These are phyloP conservation scores for Acridotheres tristis DNA, from an alignment of 2,797 vertebrate genomes.

Conservation along the genomic window DNA sequence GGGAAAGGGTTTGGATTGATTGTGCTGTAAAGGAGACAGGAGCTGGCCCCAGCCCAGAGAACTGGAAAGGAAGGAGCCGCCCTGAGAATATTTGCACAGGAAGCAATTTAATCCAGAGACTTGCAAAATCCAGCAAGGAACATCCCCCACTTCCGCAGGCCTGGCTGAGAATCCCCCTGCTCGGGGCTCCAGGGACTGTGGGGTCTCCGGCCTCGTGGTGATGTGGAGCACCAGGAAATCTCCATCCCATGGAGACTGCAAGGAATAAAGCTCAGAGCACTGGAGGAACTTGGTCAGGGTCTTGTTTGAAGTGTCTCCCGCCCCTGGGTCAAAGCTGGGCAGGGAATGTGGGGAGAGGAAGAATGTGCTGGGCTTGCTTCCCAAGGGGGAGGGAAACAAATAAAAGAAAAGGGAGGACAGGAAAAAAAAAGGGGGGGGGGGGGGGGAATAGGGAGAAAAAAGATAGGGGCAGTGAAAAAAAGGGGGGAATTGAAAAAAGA, in stretches of 20 bases:
- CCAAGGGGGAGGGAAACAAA: background rate
- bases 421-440: rapidly evolving
- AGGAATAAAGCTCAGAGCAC: background rate
- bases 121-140: background rate
- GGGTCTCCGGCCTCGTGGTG: rapidly evolving
- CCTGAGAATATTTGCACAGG: conserved; percentile 59
- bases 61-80: conserved; percentile 50
- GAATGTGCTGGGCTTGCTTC: background rate
- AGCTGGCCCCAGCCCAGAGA: conserved; percentile 13
- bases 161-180: background rate
- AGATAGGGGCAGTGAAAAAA: background rate
- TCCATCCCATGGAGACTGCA: background rate
- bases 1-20: background rate
- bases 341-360: background rate
- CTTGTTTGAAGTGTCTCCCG: background rate
- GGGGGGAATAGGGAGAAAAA: background rate
- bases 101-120: conserved; percentile 35
- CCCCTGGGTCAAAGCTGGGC: background rate
- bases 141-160: background rate
- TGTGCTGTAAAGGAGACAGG: background rate
- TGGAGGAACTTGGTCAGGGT: rapidly evolving
- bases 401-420: too few species aligned
- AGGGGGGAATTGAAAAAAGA: rapidly evolving
- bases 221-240: background rate
- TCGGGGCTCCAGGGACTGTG: rapidly evolving